These are phyloP conservation scores for Nomada goodeniana DNA, from an alignment of 2,888 invertebrate species.

Conservation along the genomic window DNA sequence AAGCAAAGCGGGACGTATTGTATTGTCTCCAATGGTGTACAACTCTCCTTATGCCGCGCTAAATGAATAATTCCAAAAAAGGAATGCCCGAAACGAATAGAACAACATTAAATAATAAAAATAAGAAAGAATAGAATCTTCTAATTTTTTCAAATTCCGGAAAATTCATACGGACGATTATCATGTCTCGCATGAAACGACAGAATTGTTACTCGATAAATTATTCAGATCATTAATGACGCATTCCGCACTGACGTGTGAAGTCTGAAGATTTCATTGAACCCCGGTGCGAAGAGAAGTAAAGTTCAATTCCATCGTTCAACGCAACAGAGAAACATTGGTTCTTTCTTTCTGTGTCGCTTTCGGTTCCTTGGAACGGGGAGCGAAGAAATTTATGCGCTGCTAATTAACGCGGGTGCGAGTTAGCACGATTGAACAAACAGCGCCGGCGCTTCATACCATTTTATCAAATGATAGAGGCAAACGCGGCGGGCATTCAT, in stretches of 20 bases:
- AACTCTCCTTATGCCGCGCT: no score
- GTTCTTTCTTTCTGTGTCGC: neutral
- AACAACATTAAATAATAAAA: no score
- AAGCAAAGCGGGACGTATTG: constrained; percentile 1
- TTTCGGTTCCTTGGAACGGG: constrained; percentile 6
- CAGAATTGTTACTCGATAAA: constrained; percentile 23
- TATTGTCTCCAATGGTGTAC: neutral
- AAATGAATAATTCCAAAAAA: no score
- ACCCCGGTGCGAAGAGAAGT: no score
- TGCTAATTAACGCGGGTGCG: constrained; percentile 28
- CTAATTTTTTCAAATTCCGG: no score
- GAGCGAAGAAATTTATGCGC: constrained; percentile 18
- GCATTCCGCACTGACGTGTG: neutral
- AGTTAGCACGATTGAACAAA: constrained; percentile 19
- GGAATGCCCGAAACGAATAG: no score
- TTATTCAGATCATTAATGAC: constrained; percentile 33
- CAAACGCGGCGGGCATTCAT: constrained; percentile 1
- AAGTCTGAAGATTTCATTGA: constrained; percentile 38
- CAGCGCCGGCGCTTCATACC: neutral
- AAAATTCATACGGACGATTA: neutral
- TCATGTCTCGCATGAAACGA: neutral
- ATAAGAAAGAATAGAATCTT: no score
- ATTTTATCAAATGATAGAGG: constrained; percentile 11
- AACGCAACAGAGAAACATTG: neutral
- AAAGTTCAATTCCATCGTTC: no score